Evolutionary conservation across 2,113 vertebrate species (phyloP).

Genomic region (Rallus limicola): DNA sequence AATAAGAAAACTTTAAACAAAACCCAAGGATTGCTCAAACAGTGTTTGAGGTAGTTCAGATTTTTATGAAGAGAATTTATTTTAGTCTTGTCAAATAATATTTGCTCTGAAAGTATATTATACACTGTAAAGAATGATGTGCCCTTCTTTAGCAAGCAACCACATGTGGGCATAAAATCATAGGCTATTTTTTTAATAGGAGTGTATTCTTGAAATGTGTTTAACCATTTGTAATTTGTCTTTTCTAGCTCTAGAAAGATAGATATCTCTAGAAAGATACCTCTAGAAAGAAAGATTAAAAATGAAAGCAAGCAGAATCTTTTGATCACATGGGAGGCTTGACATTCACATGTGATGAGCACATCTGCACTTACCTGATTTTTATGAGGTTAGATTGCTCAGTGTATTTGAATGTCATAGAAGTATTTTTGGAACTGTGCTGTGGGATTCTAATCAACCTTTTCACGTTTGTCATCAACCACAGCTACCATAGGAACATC

Average conservation of each 20-base stretch:
- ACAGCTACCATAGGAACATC: neutral
- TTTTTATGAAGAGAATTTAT: neutral
- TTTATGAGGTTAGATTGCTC: neutral
- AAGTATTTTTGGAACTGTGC: neutral
- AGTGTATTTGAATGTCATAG: neutral
- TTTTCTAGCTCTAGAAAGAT: neutral
- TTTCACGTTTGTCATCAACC: neutral
- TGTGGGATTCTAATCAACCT: neutral
- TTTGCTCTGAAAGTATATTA: neutral
- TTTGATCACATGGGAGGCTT: neutral
- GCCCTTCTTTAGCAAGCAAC: neutral
- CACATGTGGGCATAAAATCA: neutral
- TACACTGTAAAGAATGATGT: neutral
- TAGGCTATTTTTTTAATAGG: neutral
- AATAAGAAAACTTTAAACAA: neutral
- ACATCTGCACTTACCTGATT: neutral
- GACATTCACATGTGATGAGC: neutral
- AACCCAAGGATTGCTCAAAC: neutral
- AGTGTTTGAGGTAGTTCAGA: neutral
- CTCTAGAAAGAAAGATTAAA: too few species aligned
- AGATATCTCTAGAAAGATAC: too few species aligned
- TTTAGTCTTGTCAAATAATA: neutral
- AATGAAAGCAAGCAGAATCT: neutral
- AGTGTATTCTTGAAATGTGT: neutral
- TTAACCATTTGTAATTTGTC: neutral